A percentile compares a stretch with the other conserved stretches of the same genome.
Evolutionary conservation across 2,888 invertebrate genomes (phyloP).

Genomic region (Gerris lacustris): DNA sequence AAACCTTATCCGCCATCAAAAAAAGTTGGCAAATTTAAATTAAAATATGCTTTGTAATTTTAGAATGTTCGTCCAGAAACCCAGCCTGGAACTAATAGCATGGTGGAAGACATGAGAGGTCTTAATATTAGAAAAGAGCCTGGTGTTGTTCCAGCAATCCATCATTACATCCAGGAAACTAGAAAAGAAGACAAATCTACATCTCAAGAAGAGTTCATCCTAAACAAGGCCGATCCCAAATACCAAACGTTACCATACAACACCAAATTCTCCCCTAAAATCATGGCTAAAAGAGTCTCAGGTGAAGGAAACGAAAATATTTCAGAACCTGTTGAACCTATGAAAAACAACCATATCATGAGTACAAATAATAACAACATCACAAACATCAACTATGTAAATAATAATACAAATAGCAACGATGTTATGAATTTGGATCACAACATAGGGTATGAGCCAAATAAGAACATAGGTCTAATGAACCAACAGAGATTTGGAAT

Average conservation of each 20-base stretch:
- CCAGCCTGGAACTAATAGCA: neutral
- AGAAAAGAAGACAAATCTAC: constrained; percentile 37
- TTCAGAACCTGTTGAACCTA: constrained; percentile 20
- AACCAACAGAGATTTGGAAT: constrained; percentile 2
- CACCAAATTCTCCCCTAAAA: constrained; percentile 55
- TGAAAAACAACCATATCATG: constrained; percentile 24
- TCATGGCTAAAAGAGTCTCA: constrained; percentile 15
- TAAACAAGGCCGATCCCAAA: constrained; percentile 77
- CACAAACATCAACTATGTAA: constrained; percentile 15
- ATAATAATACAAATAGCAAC: constrained; percentile 25
- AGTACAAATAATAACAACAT: constrained; percentile 29
- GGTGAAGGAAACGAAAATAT: constrained; percentile 27
- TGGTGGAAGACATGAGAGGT: neutral
- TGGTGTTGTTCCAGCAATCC: constrained; percentile 23
- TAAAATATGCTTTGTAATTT: neutral
- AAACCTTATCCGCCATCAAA: too few relatives aligned
- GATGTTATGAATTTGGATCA: constrained; percentile 30
- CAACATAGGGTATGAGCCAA: constrained; percentile 30
- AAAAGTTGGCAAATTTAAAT: too few relatives aligned
- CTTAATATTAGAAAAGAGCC: constrained; percentile 14
- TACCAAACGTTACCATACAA: constrained; percentile 85
- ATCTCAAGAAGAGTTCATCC: constrained; percentile 45
- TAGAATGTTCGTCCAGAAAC: neutral
- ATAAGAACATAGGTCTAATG: constrained; percentile 7
- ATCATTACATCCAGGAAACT: constrained; percentile 26